Conservation (phyloP, 2,797 vertebrate genomes). For the Coregonus sp. region DNA sequence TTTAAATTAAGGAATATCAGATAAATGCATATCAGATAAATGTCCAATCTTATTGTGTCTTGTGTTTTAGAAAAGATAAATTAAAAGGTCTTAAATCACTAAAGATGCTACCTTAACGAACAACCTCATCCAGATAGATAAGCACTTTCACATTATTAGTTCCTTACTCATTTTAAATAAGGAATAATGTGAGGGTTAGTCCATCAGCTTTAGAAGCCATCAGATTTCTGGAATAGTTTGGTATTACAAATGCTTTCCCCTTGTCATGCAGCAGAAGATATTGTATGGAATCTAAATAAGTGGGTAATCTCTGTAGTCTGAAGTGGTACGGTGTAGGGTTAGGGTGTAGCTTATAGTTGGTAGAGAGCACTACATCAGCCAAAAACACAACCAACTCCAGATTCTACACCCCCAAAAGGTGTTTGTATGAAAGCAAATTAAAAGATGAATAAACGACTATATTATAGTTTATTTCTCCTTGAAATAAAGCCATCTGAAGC, state of each 20-base stretch:
- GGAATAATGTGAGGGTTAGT: slow-evolving; percentile 9
- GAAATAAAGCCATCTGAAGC: slow-evolving; percentile 77
- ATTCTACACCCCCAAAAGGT: slow-evolving; percentile 32
- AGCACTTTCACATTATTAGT: slow-evolving; percentile 51
- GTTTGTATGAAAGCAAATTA: slow-evolving; percentile 57
- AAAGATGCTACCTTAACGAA: slow-evolving; percentile 62
- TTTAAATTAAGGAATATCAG: slow-evolving; percentile 64
- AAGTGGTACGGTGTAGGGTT: neutral
- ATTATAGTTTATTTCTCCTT: slow-evolving; percentile 57
- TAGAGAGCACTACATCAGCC: slow-evolving; percentile 38
- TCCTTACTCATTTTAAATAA: slow-evolving; percentile 44
- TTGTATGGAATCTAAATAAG: too few relatives aligned
- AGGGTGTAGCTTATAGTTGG: slow-evolving; percentile 39
- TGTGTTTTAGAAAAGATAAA: slow-evolving; percentile 69
- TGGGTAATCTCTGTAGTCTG: neutral
- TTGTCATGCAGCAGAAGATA: slow-evolving; percentile 24
- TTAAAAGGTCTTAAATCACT: slow-evolving; percentile 66
- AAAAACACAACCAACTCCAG: slow-evolving; percentile 58
- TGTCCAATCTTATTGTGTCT: slow-evolving; percentile 70
- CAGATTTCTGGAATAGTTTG: slow-evolving; percentile 31
- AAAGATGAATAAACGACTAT: slow-evolving; percentile 47
- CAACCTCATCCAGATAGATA: slow-evolving; percentile 57
- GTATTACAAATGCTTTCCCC: neutral
- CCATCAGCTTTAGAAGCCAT: slow-evolving; percentile 47
- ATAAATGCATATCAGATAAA: slow-evolving; percentile 65